A percentile compares a stretch with the other conserved stretches of the same genome.
Evolutionary conservation across 2,797 vertebrate species (phyloP).

Genomic region (Sphenopsis melanotis): DNA sequence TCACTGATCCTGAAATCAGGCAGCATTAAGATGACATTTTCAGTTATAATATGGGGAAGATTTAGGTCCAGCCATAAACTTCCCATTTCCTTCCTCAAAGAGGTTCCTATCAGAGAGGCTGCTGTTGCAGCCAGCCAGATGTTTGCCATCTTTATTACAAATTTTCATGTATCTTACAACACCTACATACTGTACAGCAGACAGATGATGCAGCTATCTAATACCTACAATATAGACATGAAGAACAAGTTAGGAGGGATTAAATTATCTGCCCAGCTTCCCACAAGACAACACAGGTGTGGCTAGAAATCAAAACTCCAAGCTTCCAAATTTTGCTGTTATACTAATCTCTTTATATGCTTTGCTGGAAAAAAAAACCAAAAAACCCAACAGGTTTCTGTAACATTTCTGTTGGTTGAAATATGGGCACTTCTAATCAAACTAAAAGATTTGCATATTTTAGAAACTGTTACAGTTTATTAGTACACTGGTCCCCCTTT

Average conservation of each 20-base stretch:
- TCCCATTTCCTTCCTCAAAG: neutral
- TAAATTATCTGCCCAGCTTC: slow-evolving; percentile 21
- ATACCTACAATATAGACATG: neutral
- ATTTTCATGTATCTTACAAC: slow-evolving; percentile 19
- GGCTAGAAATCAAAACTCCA: neutral
- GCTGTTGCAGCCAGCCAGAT: slow-evolving; percentile 2
- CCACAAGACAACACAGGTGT: neutral
- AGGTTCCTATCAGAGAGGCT: neutral
- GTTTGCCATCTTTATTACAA: slow-evolving; percentile 3
- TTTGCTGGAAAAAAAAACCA: neutral
- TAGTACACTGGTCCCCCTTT: neutral
- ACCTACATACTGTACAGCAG: neutral
- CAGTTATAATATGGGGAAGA: neutral
- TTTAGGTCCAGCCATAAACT: neutral
- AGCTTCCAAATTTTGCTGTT: neutral
- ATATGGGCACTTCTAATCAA: neutral
- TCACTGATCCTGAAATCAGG: neutral
- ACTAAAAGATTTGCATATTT: neutral
- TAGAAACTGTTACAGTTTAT: neutral
- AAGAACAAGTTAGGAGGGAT: slow-evolving; percentile 35
- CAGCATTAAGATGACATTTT: neutral
- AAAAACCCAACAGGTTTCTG: neutral
- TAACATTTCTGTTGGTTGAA: neutral
- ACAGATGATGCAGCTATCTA: neutral
- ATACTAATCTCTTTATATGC: neutral